A percentile compares a stretch with the other conserved stretches of the same genome.
These are phyloP conservation scores for Platyrinchus mystaceus DNA, from an alignment of 2,797 vertebrate species.

Conservation along the genomic window DNA sequence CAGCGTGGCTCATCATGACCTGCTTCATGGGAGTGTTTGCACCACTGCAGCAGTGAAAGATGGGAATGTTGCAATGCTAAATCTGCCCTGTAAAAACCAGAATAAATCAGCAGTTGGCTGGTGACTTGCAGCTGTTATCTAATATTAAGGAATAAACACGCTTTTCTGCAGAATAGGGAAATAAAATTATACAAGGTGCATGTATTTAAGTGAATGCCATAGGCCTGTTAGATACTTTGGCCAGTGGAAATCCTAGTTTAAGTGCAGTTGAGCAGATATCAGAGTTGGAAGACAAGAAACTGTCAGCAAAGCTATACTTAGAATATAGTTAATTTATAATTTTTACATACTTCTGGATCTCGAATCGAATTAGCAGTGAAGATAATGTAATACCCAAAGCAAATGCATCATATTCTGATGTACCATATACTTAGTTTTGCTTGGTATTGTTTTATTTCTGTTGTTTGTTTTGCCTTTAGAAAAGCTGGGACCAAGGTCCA, in stretches of 20 bases:
- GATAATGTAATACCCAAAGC: not conserved
- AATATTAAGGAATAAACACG: not conserved
- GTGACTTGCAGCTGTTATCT: not conserved
- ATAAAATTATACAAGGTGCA: not conserved
- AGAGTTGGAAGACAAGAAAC: not conserved
- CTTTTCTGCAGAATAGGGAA: not conserved
- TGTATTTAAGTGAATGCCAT: not conserved
- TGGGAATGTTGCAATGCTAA: not conserved
- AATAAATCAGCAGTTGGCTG: not conserved
- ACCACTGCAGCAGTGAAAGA: not conserved
- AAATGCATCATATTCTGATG: not conserved
- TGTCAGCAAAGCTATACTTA: not conserved
- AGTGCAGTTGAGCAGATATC: not conserved
- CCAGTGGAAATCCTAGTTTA: not conserved
- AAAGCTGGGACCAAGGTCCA: slow-evolving; percentile 89
- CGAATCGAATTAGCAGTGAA: not conserved
- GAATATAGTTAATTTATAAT: not conserved
- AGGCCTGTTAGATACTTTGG: not conserved
- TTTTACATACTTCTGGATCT: not conserved
- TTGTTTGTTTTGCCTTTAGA: slow-evolving; percentile 74
- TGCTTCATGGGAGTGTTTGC: not conserved
- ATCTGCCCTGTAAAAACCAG: not conserved
- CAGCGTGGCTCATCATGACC: not conserved
- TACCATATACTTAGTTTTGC: not conserved
- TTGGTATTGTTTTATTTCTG: not conserved